Evolutionary conservation across 2,113 vertebrate genomes (phyloP), one percentile per base, ranked within the genome.

Genomic region (Callocephalon fimbriatum): DNA sequence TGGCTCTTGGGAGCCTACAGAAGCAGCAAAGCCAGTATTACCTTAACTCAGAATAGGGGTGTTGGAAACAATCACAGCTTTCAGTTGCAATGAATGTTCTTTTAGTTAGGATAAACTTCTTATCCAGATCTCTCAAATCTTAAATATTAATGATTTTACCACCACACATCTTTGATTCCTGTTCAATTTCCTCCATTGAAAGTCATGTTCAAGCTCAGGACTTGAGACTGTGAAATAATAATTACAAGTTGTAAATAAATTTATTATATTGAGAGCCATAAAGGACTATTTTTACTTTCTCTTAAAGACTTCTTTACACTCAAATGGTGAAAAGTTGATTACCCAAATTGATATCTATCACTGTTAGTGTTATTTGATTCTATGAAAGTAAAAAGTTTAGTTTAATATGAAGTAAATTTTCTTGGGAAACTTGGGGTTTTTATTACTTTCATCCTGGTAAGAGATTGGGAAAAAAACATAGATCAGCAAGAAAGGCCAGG

Each of bases 161-260:
- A 59, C 4, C 0, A 0, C 6, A 7, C 0, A 4, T 29, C 35
- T 68, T 83, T 65, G 42, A 72, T 83, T 89, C 19, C 20, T 65
- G 10, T 76, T 79, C 25, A 40, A 19, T 58, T 91, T 86, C 42
- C 25, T 88, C 20, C 2, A 3, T 58, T 58, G 54, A 58, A 56
- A 58, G 32, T 58, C 20, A 3, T 58, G 32, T 58, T 58, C 54
- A 58, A n/a, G 54, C 12, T 58, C 32, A n/a, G 62, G 40, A 40
- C 17, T 59, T 8, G 7, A 79, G 42, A 42, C 25, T 62, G 21
- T n/a, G 35, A 89, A 79, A 84, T 29, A 80, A 58, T 23, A 72
- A 85, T 35, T 40, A n/a, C 9, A 58, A 82, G 31, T 26, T 75
- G 17, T 71, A 75, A 90, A 66, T 37, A 65, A 45, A 37, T 63